Evolutionary conservation across 2,888 invertebrate species (phyloP).

Genomic region (Epirrhoe tristata): DNA sequence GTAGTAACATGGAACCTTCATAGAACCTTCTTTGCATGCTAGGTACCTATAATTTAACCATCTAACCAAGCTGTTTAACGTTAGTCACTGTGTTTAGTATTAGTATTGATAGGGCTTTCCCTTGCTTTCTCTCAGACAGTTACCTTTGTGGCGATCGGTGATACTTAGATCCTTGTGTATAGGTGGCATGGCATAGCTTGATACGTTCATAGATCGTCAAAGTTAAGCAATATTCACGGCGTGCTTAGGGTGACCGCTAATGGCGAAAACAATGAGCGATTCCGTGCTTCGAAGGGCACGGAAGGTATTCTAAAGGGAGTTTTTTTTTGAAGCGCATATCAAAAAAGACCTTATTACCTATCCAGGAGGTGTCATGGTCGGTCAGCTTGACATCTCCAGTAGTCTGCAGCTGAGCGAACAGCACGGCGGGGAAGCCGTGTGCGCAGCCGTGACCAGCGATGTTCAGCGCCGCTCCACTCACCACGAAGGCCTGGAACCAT

Average conservation of each 20-base stretch:
- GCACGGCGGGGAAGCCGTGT: slow-evolving; percentile 76
- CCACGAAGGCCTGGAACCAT: slow-evolving; percentile 70
- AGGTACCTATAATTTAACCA: too few relatives aligned
- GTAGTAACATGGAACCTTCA: too few relatives aligned
- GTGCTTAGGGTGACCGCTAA: too few relatives aligned
- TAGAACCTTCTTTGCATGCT: too few relatives aligned
- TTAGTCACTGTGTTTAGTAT: neutral
- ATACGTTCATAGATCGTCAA: too few relatives aligned
- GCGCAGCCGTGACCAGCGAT: slow-evolving; percentile 80
- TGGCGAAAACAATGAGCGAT: too few relatives aligned
- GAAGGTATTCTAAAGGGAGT: too few relatives aligned
- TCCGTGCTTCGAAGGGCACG: too few relatives aligned
- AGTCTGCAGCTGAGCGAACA: slow-evolving; percentile 70
- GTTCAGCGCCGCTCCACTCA: slow-evolving; percentile 77
- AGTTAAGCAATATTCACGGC: too few relatives aligned
- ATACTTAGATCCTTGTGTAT: neutral
- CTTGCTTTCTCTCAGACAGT: slow-evolving; percentile 15
- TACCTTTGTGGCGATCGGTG: slow-evolving; percentile 10
- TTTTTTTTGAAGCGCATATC: too few relatives aligned
- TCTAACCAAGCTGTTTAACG: neutral
- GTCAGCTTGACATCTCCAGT: slow-evolving; percentile 65
- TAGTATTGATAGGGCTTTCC: slow-evolving; percentile 21
- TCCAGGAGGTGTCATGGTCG: slow-evolving; percentile 80
- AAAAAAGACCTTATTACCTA: slow-evolving; percentile 57
- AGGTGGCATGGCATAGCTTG: neutral